Evolutionary conservation across 2,888 invertebrate genomes (phyloP).

Genomic region (Epistrophella euchroma): DNA sequence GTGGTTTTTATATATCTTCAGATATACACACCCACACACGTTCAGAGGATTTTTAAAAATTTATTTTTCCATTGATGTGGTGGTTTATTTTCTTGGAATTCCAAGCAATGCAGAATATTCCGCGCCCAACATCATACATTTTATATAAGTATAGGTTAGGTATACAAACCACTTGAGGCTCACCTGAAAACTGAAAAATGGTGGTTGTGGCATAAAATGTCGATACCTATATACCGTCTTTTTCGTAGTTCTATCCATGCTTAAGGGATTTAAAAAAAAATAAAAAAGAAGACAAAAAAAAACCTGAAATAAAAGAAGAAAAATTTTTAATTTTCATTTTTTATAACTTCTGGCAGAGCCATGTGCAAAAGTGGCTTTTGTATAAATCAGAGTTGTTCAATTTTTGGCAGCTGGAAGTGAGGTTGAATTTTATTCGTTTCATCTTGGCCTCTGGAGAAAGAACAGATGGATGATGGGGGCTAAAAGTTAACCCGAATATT

Average conservation of each 20-base stretch:
- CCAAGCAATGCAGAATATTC: not conserved
- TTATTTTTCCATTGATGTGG: constrained; percentile 9
- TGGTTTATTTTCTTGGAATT: constrained; percentile 28
- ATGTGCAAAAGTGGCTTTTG: constrained; percentile 38
- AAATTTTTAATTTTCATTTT: constrained; percentile 42
- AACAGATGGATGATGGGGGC: constrained; percentile 10
- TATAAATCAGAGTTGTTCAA: constrained; percentile 54
- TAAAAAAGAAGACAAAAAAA: constrained; percentile 31
- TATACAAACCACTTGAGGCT: constrained; percentile 24
- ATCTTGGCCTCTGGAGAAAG: constrained; percentile 2
- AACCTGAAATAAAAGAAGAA: constrained; percentile 9
- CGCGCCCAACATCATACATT: constrained; percentile 2
- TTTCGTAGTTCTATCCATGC: constrained; percentile 35
- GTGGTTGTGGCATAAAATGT: constrained; percentile 30
- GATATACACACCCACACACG: constrained; percentile 6
- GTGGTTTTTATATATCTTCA: not conserved
- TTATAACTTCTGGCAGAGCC: constrained; percentile 47
- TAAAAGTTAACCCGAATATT: constrained; percentile 45
- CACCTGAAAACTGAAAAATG: constrained; percentile 46
- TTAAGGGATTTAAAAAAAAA: constrained; percentile 54
- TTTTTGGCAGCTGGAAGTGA: constrained; percentile 28
- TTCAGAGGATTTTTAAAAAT: not conserved
- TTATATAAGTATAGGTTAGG: too few relatives aligned
- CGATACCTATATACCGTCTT: constrained; percentile 32
- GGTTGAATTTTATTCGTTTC: constrained; percentile 25